Evolutionary conservation across 2,113 vertebrate genomes (phyloP).

Genomic region (Barbus barbus): DNA sequence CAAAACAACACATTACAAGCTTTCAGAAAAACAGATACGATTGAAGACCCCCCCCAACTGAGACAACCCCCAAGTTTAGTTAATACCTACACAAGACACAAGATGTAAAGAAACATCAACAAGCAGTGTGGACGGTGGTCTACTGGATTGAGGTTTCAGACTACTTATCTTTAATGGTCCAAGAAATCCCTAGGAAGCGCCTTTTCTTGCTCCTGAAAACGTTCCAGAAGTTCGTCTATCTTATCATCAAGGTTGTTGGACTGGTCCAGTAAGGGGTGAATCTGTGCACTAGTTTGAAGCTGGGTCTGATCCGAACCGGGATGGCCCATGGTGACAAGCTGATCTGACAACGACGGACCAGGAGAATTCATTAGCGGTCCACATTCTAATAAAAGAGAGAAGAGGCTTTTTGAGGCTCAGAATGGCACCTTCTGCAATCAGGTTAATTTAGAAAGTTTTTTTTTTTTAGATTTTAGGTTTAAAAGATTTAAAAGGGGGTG

Average conservation of each 20-base stretch:
- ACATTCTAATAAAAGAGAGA: constrained; percentile 74
- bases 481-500: too few species aligned
- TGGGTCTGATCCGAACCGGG: constrained; percentile 74
- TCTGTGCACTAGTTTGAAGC: constrained; percentile 79
- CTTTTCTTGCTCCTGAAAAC: constrained; percentile 86
- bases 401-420: neutral
- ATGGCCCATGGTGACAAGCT: constrained; percentile 81
- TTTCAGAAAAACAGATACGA: constrained; percentile 31
- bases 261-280: constrained; percentile 87
- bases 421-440: neutral
- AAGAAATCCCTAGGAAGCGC: constrained; percentile 53
- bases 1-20: constrained; percentile 35
- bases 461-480: too few species aligned
- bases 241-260: constrained; percentile 85
- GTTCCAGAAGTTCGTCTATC: constrained; percentile 91
- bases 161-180: constrained; percentile 45
- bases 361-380: constrained; percentile 85
- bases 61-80: neutral
- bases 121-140: constrained; percentile 18
- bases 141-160: constrained; percentile 1
- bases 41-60: constrained; percentile 4
- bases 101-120: constrained; percentile 11
- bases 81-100: neutral
- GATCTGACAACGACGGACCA: constrained; percentile 78
- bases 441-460: neutral